Base-by-base conservation (phyloP, 2,113 vertebrate genomes). In the Osmerus eperlanus region DNA sequence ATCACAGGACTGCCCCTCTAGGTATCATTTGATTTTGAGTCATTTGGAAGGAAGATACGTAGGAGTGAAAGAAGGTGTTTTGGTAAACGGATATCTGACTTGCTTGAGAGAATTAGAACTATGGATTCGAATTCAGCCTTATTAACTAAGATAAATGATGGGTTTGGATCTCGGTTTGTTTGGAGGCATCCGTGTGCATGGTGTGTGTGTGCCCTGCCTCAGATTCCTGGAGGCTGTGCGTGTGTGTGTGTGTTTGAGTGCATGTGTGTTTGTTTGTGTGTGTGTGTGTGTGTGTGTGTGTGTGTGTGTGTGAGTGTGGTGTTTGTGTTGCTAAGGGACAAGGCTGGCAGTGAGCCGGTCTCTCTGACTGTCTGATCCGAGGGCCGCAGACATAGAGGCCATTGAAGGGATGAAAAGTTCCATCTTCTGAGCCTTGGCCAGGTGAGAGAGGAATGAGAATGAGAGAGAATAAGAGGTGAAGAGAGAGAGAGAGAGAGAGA, bases 341-440 rank as follows among this genome's bases (percentile, higher is more conserved):
- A 36, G 76, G 70, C 70, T 68, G 83, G 81, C 64, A 67, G 78
- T 78, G 85, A 87, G 85, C 85, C 64, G 90, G 90, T 91, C 88
- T 58, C 84, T 74, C 84, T 85, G 88, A 82, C 92, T 91, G 90
- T 90, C 91, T 83, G 92, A 89, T 89, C 86, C 84, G 54, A 81
- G 88, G 88, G 91, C 89, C 89, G 92, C 93, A 92, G 90, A 93
- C 84, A 90, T 87, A 90, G 78, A 89, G 78, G 84, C 89, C 91
- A 81, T 91, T 94, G 93, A 93, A 94, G 92, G 91, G 89, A 90
- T 89, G 87, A 91, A 91, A 92, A 89, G 90, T 87, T 90, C 89
- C 87, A 88, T 89, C 83, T 65, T 81, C 78, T 81, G 81, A 84
- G 80, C 68, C 66, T 64, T 73, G 82, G 80, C 81, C 68, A 76